A percentile compares a stretch with the other conserved stretches of the same genome.
phyloP scores from a whole-genome alignment of 2,113 vertebrate species.

The Rousettus leschenaultii region DNA sequence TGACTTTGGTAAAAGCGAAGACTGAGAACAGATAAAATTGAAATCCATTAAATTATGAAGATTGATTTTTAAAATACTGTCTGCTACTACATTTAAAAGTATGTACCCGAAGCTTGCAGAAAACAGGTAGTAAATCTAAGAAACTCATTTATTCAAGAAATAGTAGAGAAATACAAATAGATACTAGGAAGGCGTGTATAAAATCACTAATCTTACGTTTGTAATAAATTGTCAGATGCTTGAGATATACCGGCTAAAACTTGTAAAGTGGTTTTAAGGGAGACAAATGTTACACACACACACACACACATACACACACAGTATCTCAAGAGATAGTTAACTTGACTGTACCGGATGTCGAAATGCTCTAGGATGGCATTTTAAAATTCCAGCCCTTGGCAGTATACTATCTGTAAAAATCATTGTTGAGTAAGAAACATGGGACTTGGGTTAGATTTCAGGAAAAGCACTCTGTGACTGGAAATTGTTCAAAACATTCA shows the following conservation, averaged over 20 bases:
- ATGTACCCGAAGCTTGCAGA: neutral
- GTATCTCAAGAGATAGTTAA: neutral
- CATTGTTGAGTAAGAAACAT: neutral
- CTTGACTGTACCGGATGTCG: neutral
- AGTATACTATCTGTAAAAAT: neutral
- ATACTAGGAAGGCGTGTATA: neutral
- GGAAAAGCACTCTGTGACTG: neutral
- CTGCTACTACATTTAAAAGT: neutral
- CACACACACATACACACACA: neutral
- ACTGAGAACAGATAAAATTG: neutral
- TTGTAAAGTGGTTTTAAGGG: neutral
- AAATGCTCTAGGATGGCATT: neutral
- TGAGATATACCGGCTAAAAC: neutral
- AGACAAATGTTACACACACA: neutral
- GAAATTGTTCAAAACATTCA: slow-evolving; percentile 19
- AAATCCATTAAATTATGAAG: slow-evolving; percentile 1
- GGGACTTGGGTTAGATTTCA: neutral
- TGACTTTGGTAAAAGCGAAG: slow-evolving; percentile 18
- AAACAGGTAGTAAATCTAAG: neutral
- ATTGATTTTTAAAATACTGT: neutral
- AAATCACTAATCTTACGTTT: neutral
- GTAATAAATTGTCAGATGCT: slow-evolving; percentile 30
- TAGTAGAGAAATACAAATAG: neutral
- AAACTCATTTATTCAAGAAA: slow-evolving; percentile 1
- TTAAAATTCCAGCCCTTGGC: neutral